Evolutionary conservation across 1,140 invertebrate genomes (phyloP), one percentile per base, ranked within the genome.

Genomic region (Drosophila sp.): DNA sequence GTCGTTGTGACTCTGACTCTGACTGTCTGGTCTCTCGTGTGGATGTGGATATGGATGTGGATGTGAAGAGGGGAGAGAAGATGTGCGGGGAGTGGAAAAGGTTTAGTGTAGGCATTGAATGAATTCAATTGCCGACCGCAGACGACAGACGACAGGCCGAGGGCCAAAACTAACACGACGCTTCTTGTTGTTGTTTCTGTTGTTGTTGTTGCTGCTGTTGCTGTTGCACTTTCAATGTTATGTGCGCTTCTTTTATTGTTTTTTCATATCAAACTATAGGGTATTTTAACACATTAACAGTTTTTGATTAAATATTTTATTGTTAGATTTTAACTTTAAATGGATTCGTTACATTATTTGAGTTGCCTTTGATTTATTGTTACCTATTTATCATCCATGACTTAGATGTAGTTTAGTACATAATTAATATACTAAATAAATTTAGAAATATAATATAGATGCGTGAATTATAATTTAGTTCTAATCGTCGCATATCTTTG

Each of bases 71-170:
- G 4, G 32, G 41, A 1, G 25, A 29, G 7, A 6, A 6, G 29
- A 21, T n/a, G n/a, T 2, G 16, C 14, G 18, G 32, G 4, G 48
- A 11, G 2, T 36, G 29, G 45, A 2, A 11, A 18, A n/a, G 61
- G 34, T 14, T 50, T 50, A 9, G 56, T 34, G 45, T 38, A 69
- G 65, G 59, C 78, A 78, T 87, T 86, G 71, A 87, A 87, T 82
- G 82, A 87, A 87, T 87, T 87, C 83, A 87, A 87, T 87, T 87
- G 82, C 71, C 83, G 69, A 86, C 82, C 82, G 78, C 78, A 80
- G 77, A 79, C 76, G 46, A 69, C 78, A 82, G 71, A 74, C 77
- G 53, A 54, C 70, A 67, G 71, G 50, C 72, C 51, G 72, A 70
- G 72, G 72, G 71, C 71, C 73, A 69, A 66, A 81, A 73, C 79